These are phyloP conservation scores for Megaleporinus macrocephalus DNA, from an alignment of 2,113 vertebrate genomes.

Conservation along the genomic window DNA sequence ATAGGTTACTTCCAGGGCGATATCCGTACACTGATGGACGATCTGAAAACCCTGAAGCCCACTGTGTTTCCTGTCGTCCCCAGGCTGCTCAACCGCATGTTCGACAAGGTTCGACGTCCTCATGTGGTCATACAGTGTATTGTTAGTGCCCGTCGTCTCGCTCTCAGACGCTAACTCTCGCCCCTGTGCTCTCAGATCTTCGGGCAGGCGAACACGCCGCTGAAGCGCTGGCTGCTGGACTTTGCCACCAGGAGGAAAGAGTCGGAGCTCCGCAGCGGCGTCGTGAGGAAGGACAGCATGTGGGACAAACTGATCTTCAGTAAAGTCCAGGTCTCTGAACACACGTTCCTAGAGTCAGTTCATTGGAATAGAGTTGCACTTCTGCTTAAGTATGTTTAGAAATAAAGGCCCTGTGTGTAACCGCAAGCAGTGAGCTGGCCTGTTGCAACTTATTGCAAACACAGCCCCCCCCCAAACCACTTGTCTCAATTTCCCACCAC, in stretches of 20 bases:
- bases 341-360: too few relatives aligned
- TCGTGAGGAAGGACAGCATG: conserved; percentile 90
- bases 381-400: too few relatives aligned
- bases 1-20: conserved; percentile 98
- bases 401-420: too few relatives aligned
- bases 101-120: conserved; percentile 90
- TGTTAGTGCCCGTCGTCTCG: too few relatives aligned
- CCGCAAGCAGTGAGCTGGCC: too few relatives aligned
- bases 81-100: conserved; percentile 96
- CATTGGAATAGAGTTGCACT: too few relatives aligned
- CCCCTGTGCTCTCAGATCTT: conserved; percentile 81
- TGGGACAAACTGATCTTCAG: conserved; percentile 96
- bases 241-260: conserved; percentile 94
- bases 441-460: too few relatives aligned
- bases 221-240: conserved; percentile 93
- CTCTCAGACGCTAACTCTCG: not conserved
- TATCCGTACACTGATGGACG: conserved; percentile 96
- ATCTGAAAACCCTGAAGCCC: conserved; percentile 89
- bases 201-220: conserved; percentile 87
- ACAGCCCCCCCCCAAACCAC: too few relatives aligned
- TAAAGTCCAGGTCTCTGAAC: conserved; percentile 95
- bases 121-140: too few relatives aligned
- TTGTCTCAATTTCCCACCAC: too few relatives aligned
- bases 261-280: conserved; percentile 88
- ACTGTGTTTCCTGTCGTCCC: conserved; percentile 96